Conservation (phyloP, 2,888 invertebrate genomes). For the Aporophyla lueneburgensis region DNA sequence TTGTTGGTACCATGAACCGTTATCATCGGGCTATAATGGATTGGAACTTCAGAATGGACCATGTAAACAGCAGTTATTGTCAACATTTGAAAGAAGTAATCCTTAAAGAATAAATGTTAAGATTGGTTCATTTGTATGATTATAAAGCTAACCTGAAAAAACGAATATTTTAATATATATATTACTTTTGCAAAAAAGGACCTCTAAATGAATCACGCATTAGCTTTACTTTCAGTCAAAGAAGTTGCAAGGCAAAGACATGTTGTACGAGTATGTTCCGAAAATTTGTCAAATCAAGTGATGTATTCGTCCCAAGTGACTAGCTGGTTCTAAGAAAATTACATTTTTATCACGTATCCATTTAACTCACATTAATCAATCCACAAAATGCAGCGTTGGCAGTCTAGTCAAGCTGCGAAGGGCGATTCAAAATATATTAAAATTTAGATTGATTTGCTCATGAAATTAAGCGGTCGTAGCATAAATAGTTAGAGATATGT, state of each 20-base stretch:
- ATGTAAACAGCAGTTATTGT: too few relatives aligned
- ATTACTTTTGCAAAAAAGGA: too few relatives aligned
- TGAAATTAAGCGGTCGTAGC: conserved; percentile 28
- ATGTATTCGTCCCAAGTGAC: conserved; percentile 4
- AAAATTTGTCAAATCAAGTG: conserved; percentile 31
- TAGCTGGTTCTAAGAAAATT: conserved; percentile 12
- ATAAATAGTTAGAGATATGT: background rate
- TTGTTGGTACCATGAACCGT: too few relatives aligned
- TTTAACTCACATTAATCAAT: conserved; percentile 40
- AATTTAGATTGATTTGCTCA: conserved; percentile 44
- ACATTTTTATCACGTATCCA: conserved; percentile 28
- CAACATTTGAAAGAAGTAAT: too few relatives aligned
- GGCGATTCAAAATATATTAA: conserved; percentile 22
- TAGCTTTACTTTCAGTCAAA: background rate
- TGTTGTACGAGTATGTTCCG: background rate
- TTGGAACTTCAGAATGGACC: too few relatives aligned
- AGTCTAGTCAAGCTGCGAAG: conserved; percentile 8
- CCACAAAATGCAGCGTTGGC: conserved; percentile 15
- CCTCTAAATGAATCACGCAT: too few relatives aligned
- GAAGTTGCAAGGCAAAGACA: background rate
- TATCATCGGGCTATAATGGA: too few relatives aligned
- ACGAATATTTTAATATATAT: too few relatives aligned
- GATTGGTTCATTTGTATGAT: too few relatives aligned
- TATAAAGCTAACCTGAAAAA: too few relatives aligned
- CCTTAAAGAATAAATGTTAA: too few relatives aligned